Conservation (phyloP, 92 coral and sea anemone genomes). For the Palythoa grandis region DNA sequence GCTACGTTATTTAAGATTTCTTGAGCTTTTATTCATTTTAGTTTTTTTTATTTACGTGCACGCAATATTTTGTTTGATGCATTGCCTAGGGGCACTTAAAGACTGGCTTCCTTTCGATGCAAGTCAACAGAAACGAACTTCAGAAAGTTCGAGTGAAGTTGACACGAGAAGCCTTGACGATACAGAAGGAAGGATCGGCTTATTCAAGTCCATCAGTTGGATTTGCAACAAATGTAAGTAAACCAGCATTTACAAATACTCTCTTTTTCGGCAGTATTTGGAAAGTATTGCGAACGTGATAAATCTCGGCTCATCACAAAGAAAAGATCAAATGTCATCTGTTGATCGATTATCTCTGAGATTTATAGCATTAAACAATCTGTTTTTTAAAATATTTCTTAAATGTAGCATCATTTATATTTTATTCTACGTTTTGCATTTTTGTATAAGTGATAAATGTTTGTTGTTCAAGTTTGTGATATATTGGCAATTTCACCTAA, state of each 20-base stretch:
- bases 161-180: slow-evolving; percentile 85
- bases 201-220: slow-evolving; percentile 10
- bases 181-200: slow-evolving; percentile 80
- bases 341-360: not conserved
- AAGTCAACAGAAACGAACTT: slow-evolving; percentile 78
- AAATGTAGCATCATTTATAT: no score
- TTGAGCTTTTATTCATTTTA: not conserved
- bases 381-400: no score
- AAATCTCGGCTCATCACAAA: not conserved
- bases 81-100: slow-evolving; percentile 62
- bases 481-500: no score
- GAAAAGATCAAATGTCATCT: slow-evolving; percentile 31
- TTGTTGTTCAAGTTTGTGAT: no score
- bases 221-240: slow-evolving; percentile 24
- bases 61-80: not conserved
- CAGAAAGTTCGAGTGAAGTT: slow-evolving; percentile 91
- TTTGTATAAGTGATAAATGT: no score
- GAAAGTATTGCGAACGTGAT: not conserved
- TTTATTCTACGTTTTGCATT: no score
- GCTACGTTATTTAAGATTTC: not conserved
- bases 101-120: slow-evolving; percentile 88
- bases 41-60: not conserved
- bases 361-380: no score
- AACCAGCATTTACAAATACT: not conserved
- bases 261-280: not conserved